Percentiles rank a stretch among this genome's conserved stretches.
These are phyloP conservation scores for Dyspetes luteomarginatus DNA, from an alignment of 2,888 invertebrate species.

Conservation along the genomic window DNA sequence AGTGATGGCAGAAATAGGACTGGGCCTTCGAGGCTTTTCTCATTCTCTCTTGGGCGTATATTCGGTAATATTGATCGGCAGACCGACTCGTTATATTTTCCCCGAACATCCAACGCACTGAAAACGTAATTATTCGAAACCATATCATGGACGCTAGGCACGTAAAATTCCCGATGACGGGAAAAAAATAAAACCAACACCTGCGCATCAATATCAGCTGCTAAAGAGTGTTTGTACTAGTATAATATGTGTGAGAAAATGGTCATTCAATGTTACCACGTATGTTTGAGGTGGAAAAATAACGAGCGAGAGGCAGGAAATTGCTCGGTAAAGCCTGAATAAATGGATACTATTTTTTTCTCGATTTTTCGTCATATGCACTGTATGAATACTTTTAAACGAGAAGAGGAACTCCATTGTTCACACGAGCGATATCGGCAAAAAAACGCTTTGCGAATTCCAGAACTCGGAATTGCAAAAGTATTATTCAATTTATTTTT, in stretches of 20 bases:
- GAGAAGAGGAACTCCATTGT: constrained; percentile 32
- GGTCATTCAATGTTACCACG: constrained; percentile 15
- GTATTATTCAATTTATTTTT: neutral
- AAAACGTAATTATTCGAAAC: constrained; percentile 38
- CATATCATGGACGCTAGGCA: neutral
- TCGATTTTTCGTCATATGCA: neutral
- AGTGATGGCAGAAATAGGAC: constrained; percentile 51
- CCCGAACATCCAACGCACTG: constrained; percentile 8
- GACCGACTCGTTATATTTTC: constrained; percentile 48
- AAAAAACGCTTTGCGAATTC: neutral
- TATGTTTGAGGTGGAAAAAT: constrained; percentile 44
- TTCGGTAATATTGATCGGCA: constrained; percentile 56
- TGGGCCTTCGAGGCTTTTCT: constrained; percentile 53
- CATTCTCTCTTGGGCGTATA: constrained; percentile 36
- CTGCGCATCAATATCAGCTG: neutral
- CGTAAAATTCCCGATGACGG: neutral
- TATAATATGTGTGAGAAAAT: constrained; percentile 17
- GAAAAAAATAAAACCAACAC: constrained; percentile 6
- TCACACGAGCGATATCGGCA: constrained; percentile 10
- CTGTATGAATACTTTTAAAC: constrained; percentile 22
- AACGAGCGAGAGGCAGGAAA: constrained; percentile 49
- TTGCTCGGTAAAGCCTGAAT: constrained; percentile 49
- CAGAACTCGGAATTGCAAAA: no score
- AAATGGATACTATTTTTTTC: constrained; percentile 43
- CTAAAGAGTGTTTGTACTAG: constrained; percentile 18